These are phyloP conservation scores for Lasioglossum zephyrum DNA, from an alignment of 2,888 invertebrate genomes.

Conservation along the genomic window DNA sequence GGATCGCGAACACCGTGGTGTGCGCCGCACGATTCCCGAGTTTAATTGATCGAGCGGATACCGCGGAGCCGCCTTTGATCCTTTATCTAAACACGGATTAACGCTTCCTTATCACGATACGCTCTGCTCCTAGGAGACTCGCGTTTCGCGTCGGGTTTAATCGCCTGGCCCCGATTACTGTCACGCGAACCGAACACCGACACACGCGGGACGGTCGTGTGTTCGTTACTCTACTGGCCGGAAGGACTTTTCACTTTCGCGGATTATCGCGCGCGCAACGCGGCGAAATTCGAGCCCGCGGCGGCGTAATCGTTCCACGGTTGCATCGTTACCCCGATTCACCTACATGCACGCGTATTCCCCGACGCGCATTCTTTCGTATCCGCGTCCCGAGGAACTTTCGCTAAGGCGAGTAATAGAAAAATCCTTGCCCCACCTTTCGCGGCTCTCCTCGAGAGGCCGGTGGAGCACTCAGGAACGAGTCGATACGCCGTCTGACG, in stretches of 20 bases:
- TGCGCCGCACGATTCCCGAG: neutral
- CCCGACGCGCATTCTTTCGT: constrained; percentile 26
- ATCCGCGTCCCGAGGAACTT: constrained; percentile 42
- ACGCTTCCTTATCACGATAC: constrained; percentile 32
- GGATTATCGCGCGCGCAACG: neutral
- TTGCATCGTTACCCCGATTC: neutral
- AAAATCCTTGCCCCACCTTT: constrained; percentile 23
- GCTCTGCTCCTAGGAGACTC: neutral
- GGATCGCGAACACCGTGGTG: neutral
- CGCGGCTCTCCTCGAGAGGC: neutral
- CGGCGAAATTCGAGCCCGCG: neutral
- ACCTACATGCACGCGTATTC: constrained; percentile 2
- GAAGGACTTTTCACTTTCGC: constrained; percentile 13
- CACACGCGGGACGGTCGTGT: neutral
- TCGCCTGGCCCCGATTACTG: neutral
- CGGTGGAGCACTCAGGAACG: neutral
- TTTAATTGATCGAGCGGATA: constrained; percentile 25
- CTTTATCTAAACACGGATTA: constrained; percentile 27
- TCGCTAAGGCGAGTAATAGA: constrained; percentile 42
- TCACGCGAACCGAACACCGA: neutral
- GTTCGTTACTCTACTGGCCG: neutral
- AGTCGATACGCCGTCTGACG: constrained; percentile 37
- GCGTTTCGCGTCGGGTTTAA: constrained; percentile 4
- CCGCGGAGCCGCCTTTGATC: neutral
- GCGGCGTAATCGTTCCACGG: neutral